Evolutionary conservation across 2,113 vertebrate genomes (phyloP), one percentile per base, ranked within the genome.

Genomic region (Mastomys natalensis): DNA sequence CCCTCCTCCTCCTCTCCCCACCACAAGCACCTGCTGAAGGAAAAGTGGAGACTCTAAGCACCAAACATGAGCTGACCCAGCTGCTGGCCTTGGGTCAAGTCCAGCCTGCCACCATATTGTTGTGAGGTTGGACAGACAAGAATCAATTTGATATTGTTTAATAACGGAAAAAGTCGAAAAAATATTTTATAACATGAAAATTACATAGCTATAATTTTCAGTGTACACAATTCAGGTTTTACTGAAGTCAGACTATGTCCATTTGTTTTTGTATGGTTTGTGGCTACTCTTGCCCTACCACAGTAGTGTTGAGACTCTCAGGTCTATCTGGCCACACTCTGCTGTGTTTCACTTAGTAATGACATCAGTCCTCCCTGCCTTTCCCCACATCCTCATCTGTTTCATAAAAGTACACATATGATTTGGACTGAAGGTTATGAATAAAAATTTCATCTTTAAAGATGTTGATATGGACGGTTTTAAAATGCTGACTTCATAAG

Each of bases 391-490:
- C 7, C 3, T 76, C 82, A 62, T 68, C 60, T 91, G 11, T 85
- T 89, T 22, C 29, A 85, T 21, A 77, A 85, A 77, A 77, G 89
- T 53, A 31, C 77, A n/a, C 19, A 9, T 29, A 24, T 58, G 62
- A 64, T 89, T 86, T 81, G 72, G 22, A 72, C 19, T 51, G n/a
- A 48, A 64, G 13, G 7, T 80, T 94, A 76, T 64, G 8, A 90
- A 80, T 37, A 94, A 72, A 77, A 64, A 81, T 45, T 55, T 89
- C 24, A 74, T 95, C 64, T 91, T 89, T 85, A 80, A 90, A 89
- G 48, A 95, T 73, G 40, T 31, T 93, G 72, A 11, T 87, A 0
- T 86, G 84, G 53, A 78, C 90, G 21, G 64, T 64, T 94, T 93
- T 87, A 55, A 22, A 74, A 81, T 91, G 45, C 62, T 62, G 31